Evolutionary conservation across 2,888 invertebrate species (phyloP), one percentile per base, ranked within the genome.

Genomic region (Aproaerema taeniolella): DNA sequence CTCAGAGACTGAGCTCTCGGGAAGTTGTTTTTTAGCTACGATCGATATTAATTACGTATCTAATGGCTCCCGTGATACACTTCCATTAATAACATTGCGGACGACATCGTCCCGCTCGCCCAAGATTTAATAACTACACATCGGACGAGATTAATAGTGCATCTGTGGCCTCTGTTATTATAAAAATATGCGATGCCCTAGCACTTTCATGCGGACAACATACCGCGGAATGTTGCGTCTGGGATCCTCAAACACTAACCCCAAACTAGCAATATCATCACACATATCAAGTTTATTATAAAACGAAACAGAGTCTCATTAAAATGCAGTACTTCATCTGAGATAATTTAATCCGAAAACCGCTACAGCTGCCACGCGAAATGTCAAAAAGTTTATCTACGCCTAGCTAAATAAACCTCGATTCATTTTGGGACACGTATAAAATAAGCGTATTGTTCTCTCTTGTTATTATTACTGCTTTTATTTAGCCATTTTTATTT

Each of bases 41-140:
- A 76, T 81, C 76, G 77, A 82, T 77, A 79, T 82, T 83, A 83
- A 85, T 85, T 85, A 82, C 66, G 69, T 73, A 74, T 81, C 79
- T 85, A 83, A 83, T 82, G 81, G 83, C 85, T 85, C 76, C 85
- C 74, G 83, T 83, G 85, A 82, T 85, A 83, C 85, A 83, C 82
- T 85, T 83, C 80, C 83, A 85, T 85, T 85, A 83, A 83, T 83
- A 85, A 80, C 67, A 71, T 52, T 64, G 61, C 65, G 67, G 74
- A 72, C 67, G 75, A 81, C 76, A 78, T 66, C 74, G 69, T 72
- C 70, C 68, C 68, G 65, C 69, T 73, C 71, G 53, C 63, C 63
- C 67, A 63, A 80, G 77, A 83, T 82, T 81, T 81, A 81, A 83
- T 83, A 85, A 83, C 73, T 63, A 72, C 72, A 68, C 72, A 66